Evolutionary conservation across 2,797 vertebrate species (phyloP).

Genomic region (Graptemys geographica): DNA sequence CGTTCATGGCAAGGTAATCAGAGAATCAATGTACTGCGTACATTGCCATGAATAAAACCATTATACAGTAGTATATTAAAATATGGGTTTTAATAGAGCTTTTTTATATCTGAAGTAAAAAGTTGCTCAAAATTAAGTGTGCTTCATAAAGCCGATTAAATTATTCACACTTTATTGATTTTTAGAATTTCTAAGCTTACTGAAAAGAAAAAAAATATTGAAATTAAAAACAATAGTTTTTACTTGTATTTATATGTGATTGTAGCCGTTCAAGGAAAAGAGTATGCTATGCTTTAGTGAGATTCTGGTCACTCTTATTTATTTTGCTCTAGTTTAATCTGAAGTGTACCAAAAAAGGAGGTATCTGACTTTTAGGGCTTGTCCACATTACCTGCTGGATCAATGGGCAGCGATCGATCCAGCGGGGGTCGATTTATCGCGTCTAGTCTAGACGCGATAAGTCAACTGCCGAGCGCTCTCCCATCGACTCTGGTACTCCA

Average conservation of each 20-base stretch:
- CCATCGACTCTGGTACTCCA: too few relatives aligned
- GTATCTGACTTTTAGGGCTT: not conserved
- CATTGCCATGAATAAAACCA: too few relatives aligned
- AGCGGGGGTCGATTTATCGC: too few relatives aligned
- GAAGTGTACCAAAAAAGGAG: not conserved
- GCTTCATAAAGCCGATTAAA: rapidly evolving
- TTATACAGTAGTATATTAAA: not conserved
- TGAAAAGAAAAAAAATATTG: not conserved
- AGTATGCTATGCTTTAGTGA: not conserved
- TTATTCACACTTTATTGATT: not conserved
- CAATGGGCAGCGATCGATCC: too few relatives aligned
- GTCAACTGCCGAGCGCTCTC: too few relatives aligned
- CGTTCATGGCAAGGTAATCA: not conserved
- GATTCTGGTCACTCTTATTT: not conserved
- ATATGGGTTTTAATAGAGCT: not conserved
- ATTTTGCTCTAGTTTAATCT: not conserved
- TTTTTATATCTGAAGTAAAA: rapidly evolving
- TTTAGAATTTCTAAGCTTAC: not conserved
- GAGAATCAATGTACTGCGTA: rapidly evolving
- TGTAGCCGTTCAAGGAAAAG: not conserved
- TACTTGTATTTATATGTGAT: not conserved
- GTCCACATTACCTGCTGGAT: too few relatives aligned
- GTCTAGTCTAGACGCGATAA: too few relatives aligned
- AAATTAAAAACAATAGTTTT: not conserved
- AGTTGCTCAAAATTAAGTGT: not conserved